Percentiles rank a stretch among this genome's conserved stretches.
These are phyloP conservation scores for Heteromurus nitidus DNA, from an alignment of 2,888 invertebrate genomes.

Conservation along the genomic window DNA sequence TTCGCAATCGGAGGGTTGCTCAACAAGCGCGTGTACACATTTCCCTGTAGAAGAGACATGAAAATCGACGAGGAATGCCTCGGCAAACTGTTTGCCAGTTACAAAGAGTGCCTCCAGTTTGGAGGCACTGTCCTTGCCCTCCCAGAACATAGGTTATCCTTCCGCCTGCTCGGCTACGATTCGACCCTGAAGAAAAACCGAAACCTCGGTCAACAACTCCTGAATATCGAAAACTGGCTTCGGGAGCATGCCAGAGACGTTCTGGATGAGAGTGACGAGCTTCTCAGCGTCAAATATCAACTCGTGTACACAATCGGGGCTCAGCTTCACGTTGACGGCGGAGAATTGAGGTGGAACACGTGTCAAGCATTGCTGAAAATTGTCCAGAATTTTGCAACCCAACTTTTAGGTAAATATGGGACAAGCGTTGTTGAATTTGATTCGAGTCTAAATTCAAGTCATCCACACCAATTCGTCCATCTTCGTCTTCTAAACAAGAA, in stretches of 20 bases:
- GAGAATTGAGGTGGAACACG: constrained; percentile 50
- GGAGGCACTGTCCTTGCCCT: constrained; percentile 59
- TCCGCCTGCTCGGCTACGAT: constrained; percentile 55
- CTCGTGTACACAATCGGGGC: constrained; percentile 67
- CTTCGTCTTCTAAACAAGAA: constrained; percentile 27
- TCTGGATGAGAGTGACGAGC: constrained; percentile 71
- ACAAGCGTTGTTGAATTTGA: constrained; percentile 20
- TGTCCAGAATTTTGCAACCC: constrained; percentile 10
- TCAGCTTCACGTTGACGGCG: constrained; percentile 45
- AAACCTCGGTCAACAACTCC: background rate
- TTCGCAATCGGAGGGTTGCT: constrained; percentile 62
- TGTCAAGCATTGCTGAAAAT: constrained; percentile 52
- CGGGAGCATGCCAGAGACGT: constrained; percentile 57
- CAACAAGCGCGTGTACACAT: constrained; percentile 53
- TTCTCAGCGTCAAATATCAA: constrained; percentile 69
- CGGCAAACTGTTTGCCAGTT: constrained; percentile 36
- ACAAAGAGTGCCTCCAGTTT: constrained; percentile 52
- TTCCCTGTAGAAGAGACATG: constrained; percentile 65
- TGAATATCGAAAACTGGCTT: constrained; percentile 53
- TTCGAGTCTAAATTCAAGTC: background rate
- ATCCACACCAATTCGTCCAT: constrained; percentile 36
- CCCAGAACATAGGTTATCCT: constrained; percentile 61
- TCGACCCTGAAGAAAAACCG: constrained; percentile 1
- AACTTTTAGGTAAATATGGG: constrained; percentile 19
- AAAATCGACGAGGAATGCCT: background rate